A percentile compares a stretch with the other conserved stretches of the same genome.
Conservation (phyloP, 2,113 vertebrate species). For the Amblyopsis rosae region DNA sequence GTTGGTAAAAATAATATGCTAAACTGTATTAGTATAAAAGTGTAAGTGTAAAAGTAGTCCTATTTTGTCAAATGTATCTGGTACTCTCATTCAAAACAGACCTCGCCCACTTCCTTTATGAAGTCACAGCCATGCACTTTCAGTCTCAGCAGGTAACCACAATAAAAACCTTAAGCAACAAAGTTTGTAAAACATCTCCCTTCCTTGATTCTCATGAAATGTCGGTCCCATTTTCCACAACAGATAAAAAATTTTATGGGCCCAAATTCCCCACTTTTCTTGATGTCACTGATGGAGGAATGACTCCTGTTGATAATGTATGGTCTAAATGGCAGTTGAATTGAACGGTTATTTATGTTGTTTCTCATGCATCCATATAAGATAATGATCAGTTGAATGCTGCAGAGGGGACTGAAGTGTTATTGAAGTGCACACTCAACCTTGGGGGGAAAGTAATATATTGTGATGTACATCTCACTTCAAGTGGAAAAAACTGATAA, state of each 20-base stretch:
- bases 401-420: slow-evolving; percentile 8
- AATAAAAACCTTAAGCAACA: slow-evolving; percentile 62
- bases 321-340: slow-evolving; percentile 5
- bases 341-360: background rate
- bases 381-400: slow-evolving; percentile 14
- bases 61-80: slow-evolving; percentile 5
- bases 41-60: background rate
- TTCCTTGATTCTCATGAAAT: slow-evolving; percentile 40
- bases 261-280: background rate
- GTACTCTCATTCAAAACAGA: slow-evolving; percentile 9
- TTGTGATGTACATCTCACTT: background rate
- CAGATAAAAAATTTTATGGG: slow-evolving; percentile 2
- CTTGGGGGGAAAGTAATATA: background rate
- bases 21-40: too few relatives aligned
- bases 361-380: background rate
- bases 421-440: background rate
- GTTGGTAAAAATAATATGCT: too few relatives aligned
- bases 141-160: slow-evolving; percentile 63
- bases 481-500: too few relatives aligned
- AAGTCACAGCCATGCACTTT: slow-evolving; percentile 42
- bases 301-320: background rate
- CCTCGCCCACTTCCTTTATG: slow-evolving; percentile 64
- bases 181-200: slow-evolving; percentile 22
- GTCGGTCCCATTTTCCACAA: slow-evolving; percentile 40
- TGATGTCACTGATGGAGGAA: background rate